Conservation (phyloP, 2,888 invertebrate species). For the Encarsia formosa region DNA sequence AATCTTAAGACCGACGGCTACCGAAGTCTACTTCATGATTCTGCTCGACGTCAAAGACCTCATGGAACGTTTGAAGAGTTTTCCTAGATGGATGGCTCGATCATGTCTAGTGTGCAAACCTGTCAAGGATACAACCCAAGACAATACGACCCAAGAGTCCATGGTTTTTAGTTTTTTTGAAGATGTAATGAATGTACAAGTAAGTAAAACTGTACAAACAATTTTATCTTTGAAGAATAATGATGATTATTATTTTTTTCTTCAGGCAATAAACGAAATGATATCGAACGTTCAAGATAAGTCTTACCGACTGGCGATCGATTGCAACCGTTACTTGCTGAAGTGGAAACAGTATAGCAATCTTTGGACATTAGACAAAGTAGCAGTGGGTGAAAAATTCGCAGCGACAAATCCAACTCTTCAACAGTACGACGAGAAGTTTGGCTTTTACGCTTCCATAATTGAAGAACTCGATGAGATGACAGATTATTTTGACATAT, state of each 20-base stretch:
- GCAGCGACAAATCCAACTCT: slow-evolving; percentile 62
- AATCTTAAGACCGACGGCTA: slow-evolving; percentile 67
- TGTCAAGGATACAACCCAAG: slow-evolving; percentile 46
- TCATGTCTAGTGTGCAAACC: slow-evolving; percentile 73
- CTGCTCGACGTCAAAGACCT: slow-evolving; percentile 72
- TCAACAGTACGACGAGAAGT: slow-evolving; percentile 74
- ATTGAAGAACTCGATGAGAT: slow-evolving; percentile 63
- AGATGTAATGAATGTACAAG: slow-evolving; percentile 63
- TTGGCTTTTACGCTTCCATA: slow-evolving; percentile 77
- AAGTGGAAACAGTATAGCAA: slow-evolving; percentile 72
- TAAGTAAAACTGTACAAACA: slow-evolving; percentile 37
- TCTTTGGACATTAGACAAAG: slow-evolving; percentile 75
- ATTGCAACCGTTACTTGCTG: slow-evolving; percentile 61
- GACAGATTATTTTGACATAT: slow-evolving; percentile 61
- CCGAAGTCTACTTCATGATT: slow-evolving; percentile 75
- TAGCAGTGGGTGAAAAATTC: slow-evolving; percentile 72
- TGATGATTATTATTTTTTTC: neutral
- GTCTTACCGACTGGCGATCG: slow-evolving; percentile 62
- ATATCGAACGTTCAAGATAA: slow-evolving; percentile 65
- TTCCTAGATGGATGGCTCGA: slow-evolving; percentile 82
- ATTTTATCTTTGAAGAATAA: neutral
- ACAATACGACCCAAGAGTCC: slow-evolving; percentile 58
- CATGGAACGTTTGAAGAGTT: slow-evolving; percentile 69
- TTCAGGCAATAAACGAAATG: slow-evolving; percentile 63
- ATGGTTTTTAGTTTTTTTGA: slow-evolving; percentile 75